Base-by-base conservation (phyloP, 2,888 invertebrate species). In the Cheilosia scutellata region DNA sequence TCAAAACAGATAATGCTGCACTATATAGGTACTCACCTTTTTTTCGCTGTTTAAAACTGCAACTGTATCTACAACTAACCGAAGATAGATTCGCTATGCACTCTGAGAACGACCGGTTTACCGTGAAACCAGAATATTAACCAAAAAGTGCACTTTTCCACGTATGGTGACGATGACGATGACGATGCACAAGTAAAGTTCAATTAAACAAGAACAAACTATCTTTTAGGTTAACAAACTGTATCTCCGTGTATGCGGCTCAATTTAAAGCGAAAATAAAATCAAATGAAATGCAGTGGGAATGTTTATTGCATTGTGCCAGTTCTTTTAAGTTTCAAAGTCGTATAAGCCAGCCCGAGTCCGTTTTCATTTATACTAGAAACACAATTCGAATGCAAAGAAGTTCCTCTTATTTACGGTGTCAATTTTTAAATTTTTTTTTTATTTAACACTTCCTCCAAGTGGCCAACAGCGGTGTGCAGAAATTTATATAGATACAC, bases 151-250 rank as follows among this genome's bases (percentile, higher is more conserved):
- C 58, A 75, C 80, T 80, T 65, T 70, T 75, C 75, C 55, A 58
- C 70, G 58, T 37, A 37, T 37, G 37, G 37, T 37, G 37, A 37
- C 11, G 29, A 51, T 40, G 27, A 42, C 77, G 60, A 53, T 27
- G 27, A 42, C 77, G 60, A 53, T 27, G 55, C 44, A 44, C 77
- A 57, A 29, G 65, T 44, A 63, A 29, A 42, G 42, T 58, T 65
- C n/a, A 33, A 27, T 62, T 20, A 20, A 37, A 37, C 66, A 55
- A 47, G 51, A 65, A 31, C 7, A 57, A 51, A 20, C 11, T 63
- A 62, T 79, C 58, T 84, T 84, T 65, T 84, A 53, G 75, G 84
- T 79, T 79, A 79, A 75, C 75, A 84, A 79, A 84, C 84, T 84
- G 70, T 84, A 65, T 80, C 58, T 83, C 40, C 37, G 57, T 33